Evolutionary conservation across 92 coral and sea anemone species (phyloP).

Genomic region (Epizoanthus stellaris): DNA sequence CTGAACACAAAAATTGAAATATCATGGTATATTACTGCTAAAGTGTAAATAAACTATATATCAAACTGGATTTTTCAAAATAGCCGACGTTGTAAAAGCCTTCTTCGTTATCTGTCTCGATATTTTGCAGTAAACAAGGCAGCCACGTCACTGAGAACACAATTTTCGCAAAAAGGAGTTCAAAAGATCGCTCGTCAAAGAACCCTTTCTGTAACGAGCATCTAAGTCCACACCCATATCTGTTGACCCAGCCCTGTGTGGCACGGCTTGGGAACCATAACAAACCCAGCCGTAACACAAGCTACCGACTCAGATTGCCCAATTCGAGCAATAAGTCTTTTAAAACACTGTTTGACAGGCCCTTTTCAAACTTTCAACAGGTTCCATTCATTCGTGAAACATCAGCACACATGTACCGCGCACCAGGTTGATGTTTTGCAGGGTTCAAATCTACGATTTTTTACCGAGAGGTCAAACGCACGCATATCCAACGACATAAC

Average conservation of each 20-base stretch:
- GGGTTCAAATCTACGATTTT: conserved; percentile 22
- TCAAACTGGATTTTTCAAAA: not conserved
- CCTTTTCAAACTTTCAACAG: conserved; percentile 5
- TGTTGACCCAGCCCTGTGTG: conserved; percentile 46
- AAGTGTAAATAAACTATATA: not conserved
- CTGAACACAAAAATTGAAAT: not conserved
- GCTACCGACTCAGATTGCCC: conserved; percentile 30
- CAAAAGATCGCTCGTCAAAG: conserved; percentile 2
- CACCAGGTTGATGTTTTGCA: not conserved
- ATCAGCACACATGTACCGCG: not conserved
- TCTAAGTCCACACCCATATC: conserved; percentile 34
- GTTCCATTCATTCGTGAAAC: not conserved
- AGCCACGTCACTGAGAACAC: not conserved
- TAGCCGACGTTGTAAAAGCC: not conserved
- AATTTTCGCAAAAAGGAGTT: conserved; percentile 1
- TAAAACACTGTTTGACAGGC: not conserved
- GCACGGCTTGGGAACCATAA: conserved; percentile 38
- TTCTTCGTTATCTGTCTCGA: conserved; percentile 14
- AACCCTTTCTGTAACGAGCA: not conserved
- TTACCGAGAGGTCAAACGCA: conserved; percentile 26
- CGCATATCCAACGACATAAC: conserved; percentile 36
- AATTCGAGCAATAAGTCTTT: conserved; percentile 10
- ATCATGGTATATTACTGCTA: not conserved
- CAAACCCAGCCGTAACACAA: conserved; percentile 15
- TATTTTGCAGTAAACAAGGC: not conserved